Percentiles rank a stretch among this genome's conserved stretches.
These are phyloP conservation scores for Noctua comes DNA, from an alignment of 2,888 invertebrate species.

Conservation along the genomic window DNA sequence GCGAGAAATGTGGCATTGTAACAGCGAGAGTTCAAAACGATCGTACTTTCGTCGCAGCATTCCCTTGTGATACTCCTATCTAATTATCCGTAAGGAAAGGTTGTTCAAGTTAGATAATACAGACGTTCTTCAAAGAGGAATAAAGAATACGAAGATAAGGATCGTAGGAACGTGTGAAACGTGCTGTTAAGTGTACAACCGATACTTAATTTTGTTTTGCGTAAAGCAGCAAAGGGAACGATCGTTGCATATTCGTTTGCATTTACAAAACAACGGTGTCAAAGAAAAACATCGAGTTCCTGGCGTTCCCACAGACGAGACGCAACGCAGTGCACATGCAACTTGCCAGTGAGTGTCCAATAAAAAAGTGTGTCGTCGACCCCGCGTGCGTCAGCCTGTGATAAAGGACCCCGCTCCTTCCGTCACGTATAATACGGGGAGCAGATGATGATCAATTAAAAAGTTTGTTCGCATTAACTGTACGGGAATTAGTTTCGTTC, in stretches of 20 bases:
- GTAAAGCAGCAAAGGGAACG: conserved; percentile 69
- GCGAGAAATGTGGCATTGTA: conserved; percentile 80
- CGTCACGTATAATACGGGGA: conserved; percentile 80
- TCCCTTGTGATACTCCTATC: conserved; percentile 75
- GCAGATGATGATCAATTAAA: conserved; percentile 89
- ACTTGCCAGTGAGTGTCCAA: conserved; percentile 77
- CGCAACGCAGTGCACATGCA: conserved; percentile 74
- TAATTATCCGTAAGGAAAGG: conserved; percentile 76
- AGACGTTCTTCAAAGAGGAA: conserved; percentile 61
- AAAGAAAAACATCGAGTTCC: conserved; percentile 75
- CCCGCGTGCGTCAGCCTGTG: conserved; percentile 86
- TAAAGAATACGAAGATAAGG: conserved; percentile 67
- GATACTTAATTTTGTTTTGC: conserved; percentile 62
- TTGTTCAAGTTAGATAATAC: conserved; percentile 69
- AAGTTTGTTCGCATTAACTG: conserved; percentile 88
- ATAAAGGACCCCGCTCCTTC: conserved; percentile 82
- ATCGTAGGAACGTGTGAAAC: conserved; percentile 70
- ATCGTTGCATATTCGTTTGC: conserved; percentile 69
- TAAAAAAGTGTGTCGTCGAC: conserved; percentile 88
- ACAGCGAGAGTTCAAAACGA: conserved; percentile 80
- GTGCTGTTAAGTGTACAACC: conserved; percentile 57
- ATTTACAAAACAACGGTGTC: conserved; percentile 75
- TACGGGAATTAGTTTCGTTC: conserved; percentile 83
- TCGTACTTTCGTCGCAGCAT: conserved; percentile 75
- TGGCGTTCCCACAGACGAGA: conserved; percentile 85